Evolutionary conservation across 2,797 vertebrate genomes (phyloP).

Genomic region (Phoeniculus purpureus): DNA sequence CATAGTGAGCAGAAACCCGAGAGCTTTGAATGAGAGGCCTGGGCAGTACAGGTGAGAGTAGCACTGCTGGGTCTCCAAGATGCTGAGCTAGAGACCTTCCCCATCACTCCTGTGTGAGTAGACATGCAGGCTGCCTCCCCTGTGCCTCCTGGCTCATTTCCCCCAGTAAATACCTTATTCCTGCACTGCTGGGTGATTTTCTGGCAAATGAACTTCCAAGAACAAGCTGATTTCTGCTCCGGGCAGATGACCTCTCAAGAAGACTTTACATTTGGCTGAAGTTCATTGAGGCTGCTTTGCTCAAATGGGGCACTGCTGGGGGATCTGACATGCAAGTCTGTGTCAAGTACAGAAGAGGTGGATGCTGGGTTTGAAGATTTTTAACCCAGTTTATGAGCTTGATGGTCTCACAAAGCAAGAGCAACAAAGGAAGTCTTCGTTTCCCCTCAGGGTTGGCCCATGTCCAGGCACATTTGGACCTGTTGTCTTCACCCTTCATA

Average conservation of each 20-base stretch:
- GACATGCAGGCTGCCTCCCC: not conserved
- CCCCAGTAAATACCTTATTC: not conserved
- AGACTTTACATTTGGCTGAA: not conserved
- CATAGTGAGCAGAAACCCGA: not conserved
- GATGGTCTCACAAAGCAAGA: not conserved
- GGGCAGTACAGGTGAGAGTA: not conserved
- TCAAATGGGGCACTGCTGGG: not conserved
- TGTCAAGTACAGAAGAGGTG: not conserved
- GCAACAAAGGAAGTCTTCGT: not conserved
- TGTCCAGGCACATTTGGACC: not conserved
- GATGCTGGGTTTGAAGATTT: not conserved
- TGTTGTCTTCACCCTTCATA: not conserved
- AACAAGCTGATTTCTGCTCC: not conserved
- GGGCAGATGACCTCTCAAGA: not conserved
- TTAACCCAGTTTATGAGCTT: not conserved
- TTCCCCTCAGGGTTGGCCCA: not conserved
- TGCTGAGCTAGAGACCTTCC: not conserved
- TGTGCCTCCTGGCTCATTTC: not conserved
- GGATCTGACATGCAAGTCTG: not conserved
- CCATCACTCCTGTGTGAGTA: rapidly evolving
- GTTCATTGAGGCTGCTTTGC: not conserved
- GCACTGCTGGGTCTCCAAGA: not conserved
- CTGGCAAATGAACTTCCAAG: not conserved
- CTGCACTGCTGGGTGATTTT: not conserved
- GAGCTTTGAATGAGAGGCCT: not conserved